Evolutionary conservation across 2,797 vertebrate species (phyloP), one percentile per base, ranked within the genome.

Genomic region (Schizopygopsis malacanthus): DNA sequence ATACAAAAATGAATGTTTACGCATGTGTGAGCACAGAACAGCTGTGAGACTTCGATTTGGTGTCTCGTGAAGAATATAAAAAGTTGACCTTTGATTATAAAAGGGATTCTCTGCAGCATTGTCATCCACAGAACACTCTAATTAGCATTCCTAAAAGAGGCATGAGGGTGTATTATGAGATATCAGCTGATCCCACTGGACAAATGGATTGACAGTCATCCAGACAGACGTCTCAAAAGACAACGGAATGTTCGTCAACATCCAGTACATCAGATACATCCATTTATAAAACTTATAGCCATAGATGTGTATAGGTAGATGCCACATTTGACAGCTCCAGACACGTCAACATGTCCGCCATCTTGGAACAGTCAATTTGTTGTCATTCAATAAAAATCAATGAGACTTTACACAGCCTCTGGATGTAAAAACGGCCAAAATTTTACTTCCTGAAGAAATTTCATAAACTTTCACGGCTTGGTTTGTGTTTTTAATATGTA

Each of bases 41-140:
- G 86, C 84, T 88, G 84, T 15, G 81, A 79, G 47, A 37, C 77
- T 89, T 79, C 82, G 82, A 65, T 20, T 76, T 73, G 81, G 41
- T 52, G 79, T 88, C 82, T 88, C 28, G 3, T 81, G 81, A 81
- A 77, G 86, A 65, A 63, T 75, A 83, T 84, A 82, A 81, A 88
- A 77, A 80, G 87, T 0, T 71, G 85, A 90, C 87, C 73, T 83
- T 82, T 82, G 71, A 22, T 78, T 69, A 84, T 85, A 71, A 54
- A 78, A 78, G 81, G 81, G 87, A 89, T 87, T 81, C 75, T 63
- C 39, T 72, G 82, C 79, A 28, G 87, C 79, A 87, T 4, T 90
- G 65, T 61, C 13, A 85, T 82, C 28, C 75, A 65, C 25, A 86
- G 70, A 13, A 71, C 56, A 45, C 25, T 82, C 79, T 75, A 78